These are phyloP conservation scores for Lucinisca nassula DNA, from an alignment of 2,888 invertebrate species.

Conservation along the genomic window DNA sequence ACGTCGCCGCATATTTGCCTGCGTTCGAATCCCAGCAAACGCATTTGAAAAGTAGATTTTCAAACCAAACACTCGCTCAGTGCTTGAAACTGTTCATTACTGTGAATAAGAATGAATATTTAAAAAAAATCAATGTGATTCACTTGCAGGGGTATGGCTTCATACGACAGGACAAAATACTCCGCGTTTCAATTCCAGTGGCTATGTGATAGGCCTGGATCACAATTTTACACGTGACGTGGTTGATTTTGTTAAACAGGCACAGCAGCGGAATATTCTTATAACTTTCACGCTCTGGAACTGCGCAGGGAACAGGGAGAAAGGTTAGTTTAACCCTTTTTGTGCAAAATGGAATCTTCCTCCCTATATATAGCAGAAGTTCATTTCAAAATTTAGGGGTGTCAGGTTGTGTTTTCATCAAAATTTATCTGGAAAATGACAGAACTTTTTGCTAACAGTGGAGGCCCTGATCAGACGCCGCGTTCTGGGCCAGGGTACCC, in stretches of 20 bases:
- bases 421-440: too few relatives aligned
- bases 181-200: conserved; percentile 66
- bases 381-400: too few relatives aligned
- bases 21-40: background rate
- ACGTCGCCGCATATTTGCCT: too few relatives aligned
- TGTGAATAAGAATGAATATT: too few relatives aligned
- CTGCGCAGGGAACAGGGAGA: conserved; percentile 40
- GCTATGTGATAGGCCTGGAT: conserved; percentile 70
- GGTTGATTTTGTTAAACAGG: conserved; percentile 64
- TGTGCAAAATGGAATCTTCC: too few relatives aligned
- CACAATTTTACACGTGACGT: conserved; percentile 66
- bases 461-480: too few relatives aligned
- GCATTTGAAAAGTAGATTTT: background rate
- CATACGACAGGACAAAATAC: conserved; percentile 69
- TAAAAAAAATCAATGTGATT: too few relatives aligned
- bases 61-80: background rate
- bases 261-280: conserved; percentile 64
- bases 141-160: conserved; percentile 73
- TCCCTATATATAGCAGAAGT: too few relatives aligned
- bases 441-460: too few relatives aligned
- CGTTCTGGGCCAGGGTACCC: too few relatives aligned
- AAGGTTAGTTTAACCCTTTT: too few relatives aligned
- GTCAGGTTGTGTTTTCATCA: too few relatives aligned
- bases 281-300: conserved; percentile 74
- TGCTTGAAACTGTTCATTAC: background rate